These are phyloP conservation scores for Erythrolamprus reginae DNA, from an alignment of 2,113 vertebrate genomes.

Conservation along the genomic window DNA sequence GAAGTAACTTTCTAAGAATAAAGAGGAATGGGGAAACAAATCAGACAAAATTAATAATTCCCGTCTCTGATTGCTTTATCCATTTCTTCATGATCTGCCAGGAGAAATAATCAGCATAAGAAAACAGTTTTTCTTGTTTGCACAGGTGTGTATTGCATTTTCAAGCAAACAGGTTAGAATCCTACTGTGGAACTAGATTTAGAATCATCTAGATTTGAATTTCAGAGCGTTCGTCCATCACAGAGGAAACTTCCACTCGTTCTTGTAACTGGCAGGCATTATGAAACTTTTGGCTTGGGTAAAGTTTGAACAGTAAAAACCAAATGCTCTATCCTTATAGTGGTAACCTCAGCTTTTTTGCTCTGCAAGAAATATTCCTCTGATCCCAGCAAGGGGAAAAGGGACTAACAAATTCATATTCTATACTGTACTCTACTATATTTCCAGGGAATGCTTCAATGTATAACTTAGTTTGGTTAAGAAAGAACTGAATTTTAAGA, in stretches of 20 bases:
- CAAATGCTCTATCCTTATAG: not conserved
- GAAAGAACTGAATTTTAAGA: not conserved
- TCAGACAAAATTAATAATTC: not conserved
- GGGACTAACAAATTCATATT: not conserved
- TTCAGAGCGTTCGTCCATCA: not conserved
- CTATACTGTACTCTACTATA: not conserved
- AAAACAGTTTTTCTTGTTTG: not conserved
- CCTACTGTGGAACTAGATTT: too few relatives aligned
- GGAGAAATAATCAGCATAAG: not conserved
- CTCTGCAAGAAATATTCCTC: not conserved
- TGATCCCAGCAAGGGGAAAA: not conserved
- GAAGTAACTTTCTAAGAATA: not conserved
- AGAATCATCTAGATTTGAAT: not conserved
- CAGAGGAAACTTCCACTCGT: not conserved
- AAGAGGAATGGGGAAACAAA: not conserved
- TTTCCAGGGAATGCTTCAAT: not conserved
- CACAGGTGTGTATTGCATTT: not conserved
- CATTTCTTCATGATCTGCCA: not conserved
- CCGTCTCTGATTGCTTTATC: not conserved
- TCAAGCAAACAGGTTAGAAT: not conserved
- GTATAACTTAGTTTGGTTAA: not conserved
- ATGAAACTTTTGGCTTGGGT: not conserved
- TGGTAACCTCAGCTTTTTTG: not conserved
- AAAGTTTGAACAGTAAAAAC: not conserved
- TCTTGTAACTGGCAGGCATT: not conserved